Conservation (phyloP, 2,797 vertebrate genomes). For the Hemitrygon akajei region DNA sequence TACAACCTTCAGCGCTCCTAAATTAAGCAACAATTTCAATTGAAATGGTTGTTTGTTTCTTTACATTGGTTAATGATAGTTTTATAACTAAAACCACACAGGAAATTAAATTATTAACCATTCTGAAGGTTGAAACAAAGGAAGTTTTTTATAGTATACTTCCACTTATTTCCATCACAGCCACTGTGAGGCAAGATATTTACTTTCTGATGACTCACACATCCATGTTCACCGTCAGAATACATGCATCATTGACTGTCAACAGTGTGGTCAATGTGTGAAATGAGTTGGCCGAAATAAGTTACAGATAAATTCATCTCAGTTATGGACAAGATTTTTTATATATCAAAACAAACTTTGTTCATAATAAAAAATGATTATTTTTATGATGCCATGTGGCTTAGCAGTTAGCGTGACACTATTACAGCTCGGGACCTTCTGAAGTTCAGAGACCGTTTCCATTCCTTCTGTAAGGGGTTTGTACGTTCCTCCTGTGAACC, state of each 20-base stretch:
- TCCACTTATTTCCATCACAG: neutral
- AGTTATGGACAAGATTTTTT: neutral
- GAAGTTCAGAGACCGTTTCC: no score
- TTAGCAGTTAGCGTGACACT: no score
- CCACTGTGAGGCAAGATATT: neutral
- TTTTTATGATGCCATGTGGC: no score
- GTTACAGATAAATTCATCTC: neutral
- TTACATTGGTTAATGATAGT: neutral
- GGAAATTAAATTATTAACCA: neutral
- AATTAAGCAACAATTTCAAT: neutral
- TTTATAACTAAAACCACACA: neutral
- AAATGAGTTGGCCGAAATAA: neutral
- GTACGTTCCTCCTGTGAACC: no score
- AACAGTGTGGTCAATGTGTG: neutral
- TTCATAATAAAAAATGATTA: no score
- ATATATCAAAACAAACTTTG: no score
- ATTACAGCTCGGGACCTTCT: no score
- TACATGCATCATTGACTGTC: neutral
- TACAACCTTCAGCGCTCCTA: neutral
- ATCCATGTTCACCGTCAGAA: neutral
- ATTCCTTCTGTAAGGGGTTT: no score
- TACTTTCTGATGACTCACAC: neutral
- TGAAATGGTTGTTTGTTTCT: neutral
- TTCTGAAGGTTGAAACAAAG: neutral
- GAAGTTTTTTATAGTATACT: neutral